Evolutionary conservation across 2,888 invertebrate genomes (phyloP).

Genomic region (Tyria jacobaeae): DNA sequence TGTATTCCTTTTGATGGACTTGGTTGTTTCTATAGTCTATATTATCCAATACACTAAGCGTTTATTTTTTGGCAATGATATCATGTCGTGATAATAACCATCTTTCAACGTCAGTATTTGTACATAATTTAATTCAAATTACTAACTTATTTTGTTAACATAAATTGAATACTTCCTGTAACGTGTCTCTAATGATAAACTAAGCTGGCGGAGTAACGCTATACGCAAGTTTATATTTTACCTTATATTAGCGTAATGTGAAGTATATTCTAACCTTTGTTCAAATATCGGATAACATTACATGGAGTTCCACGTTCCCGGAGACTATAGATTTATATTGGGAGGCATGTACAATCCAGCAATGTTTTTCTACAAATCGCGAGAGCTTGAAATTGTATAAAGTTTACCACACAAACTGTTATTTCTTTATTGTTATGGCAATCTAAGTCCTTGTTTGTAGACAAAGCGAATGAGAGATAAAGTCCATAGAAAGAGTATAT

Average conservation of each 20-base stretch:
- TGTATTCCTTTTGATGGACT: too few species aligned
- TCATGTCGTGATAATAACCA: too few species aligned
- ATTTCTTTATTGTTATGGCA: slow-evolving; percentile 72
- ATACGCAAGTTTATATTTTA: slow-evolving; percentile 44
- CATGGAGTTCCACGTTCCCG: slow-evolving; percentile 39
- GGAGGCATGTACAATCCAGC: slow-evolving; percentile 19
- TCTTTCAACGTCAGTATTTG: too few species aligned
- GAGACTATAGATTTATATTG: slow-evolving; percentile 30
- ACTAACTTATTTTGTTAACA: slow-evolving; percentile 3
- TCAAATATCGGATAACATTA: slow-evolving; percentile 54
- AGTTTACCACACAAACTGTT: slow-evolving; percentile 64
- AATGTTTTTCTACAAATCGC: slow-evolving; percentile 44
- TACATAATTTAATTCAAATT: background rate
- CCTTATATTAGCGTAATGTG: slow-evolving; percentile 45
- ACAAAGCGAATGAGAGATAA: slow-evolving; percentile 74
- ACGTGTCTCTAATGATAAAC: slow-evolving; percentile 32
- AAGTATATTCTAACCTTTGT: slow-evolving; percentile 45
- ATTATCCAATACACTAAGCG: too few species aligned
- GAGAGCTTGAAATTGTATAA: slow-evolving; percentile 63
- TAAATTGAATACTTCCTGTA: slow-evolving; percentile 38
- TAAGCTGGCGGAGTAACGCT: slow-evolving; percentile 33
- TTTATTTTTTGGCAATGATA: too few species aligned
- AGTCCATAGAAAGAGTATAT: slow-evolving; percentile 73
- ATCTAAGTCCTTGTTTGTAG: slow-evolving; percentile 67
- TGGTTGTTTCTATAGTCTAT: too few species aligned